Conservation (phyloP, 2,888 invertebrate species). For the Orthonevra nobilis region DNA sequence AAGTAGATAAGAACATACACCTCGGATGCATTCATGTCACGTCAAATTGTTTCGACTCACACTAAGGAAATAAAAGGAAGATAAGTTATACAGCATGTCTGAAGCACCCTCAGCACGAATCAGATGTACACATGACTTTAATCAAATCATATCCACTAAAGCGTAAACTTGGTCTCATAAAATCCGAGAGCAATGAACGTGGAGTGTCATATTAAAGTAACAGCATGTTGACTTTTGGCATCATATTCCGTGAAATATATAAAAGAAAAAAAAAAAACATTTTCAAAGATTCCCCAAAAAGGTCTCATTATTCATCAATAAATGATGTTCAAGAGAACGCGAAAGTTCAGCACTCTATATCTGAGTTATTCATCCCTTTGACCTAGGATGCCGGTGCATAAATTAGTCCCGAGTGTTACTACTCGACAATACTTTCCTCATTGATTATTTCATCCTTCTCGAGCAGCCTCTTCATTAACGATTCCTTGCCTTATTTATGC, state of each 20-base stretch:
- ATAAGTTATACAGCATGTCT: background rate
- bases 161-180: background rate
- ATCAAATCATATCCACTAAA: background rate
- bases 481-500: background rate
- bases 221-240: constrained; percentile 5
- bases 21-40: constrained; percentile 23
- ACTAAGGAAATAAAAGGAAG: background rate
- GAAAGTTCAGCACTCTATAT: too few species aligned
- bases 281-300: too few species aligned
- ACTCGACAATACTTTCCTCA: constrained; percentile 18
- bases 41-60: constrained; percentile 10
- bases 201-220: background rate
- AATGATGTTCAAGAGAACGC: too few species aligned
- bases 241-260: too few species aligned
- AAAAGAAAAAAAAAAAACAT: background rate
- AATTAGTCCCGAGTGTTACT: too few species aligned
- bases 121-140: too few species aligned
- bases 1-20: too few species aligned
- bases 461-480: background rate
- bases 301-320: too few species aligned
- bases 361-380: too few species aligned
- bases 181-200: constrained; percentile 7
- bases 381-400: too few species aligned
- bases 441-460: constrained; percentile 9
- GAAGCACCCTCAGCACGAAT: background rate